These are phyloP conservation scores for Salarias fasciatus DNA, from an alignment of 2,797 vertebrate species.

Conservation along the genomic window DNA sequence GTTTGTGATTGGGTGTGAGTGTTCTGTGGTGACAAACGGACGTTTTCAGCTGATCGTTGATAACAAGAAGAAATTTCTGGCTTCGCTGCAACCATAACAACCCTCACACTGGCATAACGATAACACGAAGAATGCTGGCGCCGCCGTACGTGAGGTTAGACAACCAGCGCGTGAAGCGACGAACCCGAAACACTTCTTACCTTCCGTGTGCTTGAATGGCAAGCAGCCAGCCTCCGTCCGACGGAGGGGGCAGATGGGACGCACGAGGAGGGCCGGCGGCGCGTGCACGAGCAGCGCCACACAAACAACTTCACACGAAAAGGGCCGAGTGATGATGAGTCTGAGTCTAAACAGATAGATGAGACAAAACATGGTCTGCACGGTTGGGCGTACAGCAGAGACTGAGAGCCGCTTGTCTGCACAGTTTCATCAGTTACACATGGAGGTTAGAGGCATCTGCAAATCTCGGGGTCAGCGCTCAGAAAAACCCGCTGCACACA, in stretches of 20 bases:
- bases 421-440: conserved; percentile 24
- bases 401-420: conserved; percentile 6
- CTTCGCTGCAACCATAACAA: conserved; percentile 72
- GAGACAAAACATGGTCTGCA: no score
- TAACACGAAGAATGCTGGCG: conserved; percentile 77
- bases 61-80: conserved; percentile 64
- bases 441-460: conserved; percentile 34
- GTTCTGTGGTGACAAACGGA: conserved; percentile 34
- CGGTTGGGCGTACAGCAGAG: background rate
- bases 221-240: conserved; percentile 16
- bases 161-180: conserved; percentile 53
- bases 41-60: conserved; percentile 63
- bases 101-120: conserved; percentile 72
- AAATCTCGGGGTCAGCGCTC: conserved; percentile 49
- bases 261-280: conserved; percentile 13
- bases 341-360: no score
- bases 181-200: conserved; percentile 58
- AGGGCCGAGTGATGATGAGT: no score
- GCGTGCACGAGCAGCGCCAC: background rate
- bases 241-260: conserved; percentile 20
- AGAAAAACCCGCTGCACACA: conserved; percentile 26
- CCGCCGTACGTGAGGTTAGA: conserved; percentile 64
- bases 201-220: conserved; percentile 40
- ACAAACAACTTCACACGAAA: background rate
- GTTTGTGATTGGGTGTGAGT: conserved; percentile 29